These are phyloP conservation scores for Ctenomys sociabilis DNA, from an alignment of 2,113 vertebrate genomes.

Conservation along the genomic window DNA sequence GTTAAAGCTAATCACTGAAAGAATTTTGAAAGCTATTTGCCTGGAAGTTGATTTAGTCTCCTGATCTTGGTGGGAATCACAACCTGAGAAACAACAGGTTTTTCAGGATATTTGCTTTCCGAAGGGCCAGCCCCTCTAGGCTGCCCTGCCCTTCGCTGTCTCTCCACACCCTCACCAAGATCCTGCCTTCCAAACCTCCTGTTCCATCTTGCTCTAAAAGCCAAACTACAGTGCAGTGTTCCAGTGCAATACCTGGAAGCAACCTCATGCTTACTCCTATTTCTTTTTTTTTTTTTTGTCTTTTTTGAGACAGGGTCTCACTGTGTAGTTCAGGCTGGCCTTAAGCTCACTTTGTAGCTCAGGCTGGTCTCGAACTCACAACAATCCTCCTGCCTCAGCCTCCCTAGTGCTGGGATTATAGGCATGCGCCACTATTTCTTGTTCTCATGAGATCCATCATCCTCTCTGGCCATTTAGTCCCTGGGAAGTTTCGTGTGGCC, in stretches of 20 bases:
- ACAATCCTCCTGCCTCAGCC: too few species aligned
- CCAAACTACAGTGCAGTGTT: not conserved
- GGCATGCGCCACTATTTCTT: too few species aligned
- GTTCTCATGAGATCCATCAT: not conserved
- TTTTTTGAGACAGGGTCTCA: too few species aligned
- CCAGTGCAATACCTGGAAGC: constrained; percentile 3
- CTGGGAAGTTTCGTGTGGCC: not conserved
- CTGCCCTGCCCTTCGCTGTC: not conserved
- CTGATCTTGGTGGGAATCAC: constrained; percentile 47
- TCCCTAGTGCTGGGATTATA: too few species aligned
- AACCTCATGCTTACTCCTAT: not conserved
- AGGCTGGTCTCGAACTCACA: too few species aligned
- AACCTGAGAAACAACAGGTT: constrained; percentile 70
- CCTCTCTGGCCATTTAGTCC: constrained; percentile 10
- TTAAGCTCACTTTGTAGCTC: too few species aligned
- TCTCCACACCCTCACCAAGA: not conserved
- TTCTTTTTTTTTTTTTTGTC: too few species aligned
- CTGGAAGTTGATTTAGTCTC: constrained; percentile 39
- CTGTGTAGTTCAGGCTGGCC: too few species aligned
- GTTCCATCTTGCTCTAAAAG: not conserved
- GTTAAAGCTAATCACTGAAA: constrained; percentile 44
- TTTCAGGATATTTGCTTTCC: constrained; percentile 72
- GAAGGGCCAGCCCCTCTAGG: not conserved
- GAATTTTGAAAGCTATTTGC: constrained; percentile 22
- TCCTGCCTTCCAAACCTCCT: not conserved